Evolutionary conservation across 2,888 invertebrate genomes (phyloP), one percentile per base, ranked within the genome.

Genomic region (Caenorhabditis sulstoni): DNA sequence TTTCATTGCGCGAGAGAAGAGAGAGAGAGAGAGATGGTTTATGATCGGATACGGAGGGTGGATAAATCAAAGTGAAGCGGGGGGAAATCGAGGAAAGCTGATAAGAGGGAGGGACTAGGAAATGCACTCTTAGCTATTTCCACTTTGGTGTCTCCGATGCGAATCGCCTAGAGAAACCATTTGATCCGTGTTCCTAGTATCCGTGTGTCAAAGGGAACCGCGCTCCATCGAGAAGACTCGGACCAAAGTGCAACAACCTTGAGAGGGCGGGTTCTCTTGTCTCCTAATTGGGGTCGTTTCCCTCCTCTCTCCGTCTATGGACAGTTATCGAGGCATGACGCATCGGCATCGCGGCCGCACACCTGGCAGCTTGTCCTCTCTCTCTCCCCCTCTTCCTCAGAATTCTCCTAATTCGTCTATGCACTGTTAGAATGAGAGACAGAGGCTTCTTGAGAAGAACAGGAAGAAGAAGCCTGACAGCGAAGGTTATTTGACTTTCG

Each of bases 241-340:
- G 29, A 3, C 29, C 4, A 29, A 7, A 29, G 29, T 29, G 29
- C 29, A 29, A 7, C 29, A 29, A 29, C 29, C 29, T 3, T 29
- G 29, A 59, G n/a, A n/a, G n/a, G n/a, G n/a, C n/a, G n/a, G 64
- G 50, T 52, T 50, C 57, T 12, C 37, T 12, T 49, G 57, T 49
- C 52, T 23, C 37, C 14, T 59, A 41, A 12, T 53, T 35, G 14
- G 12, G 12, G 41, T 58, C 57, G 37, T 57, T 44, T 55, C 45
- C 35, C 37, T 55, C 71, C 49, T 50, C 50, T 55, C 45, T 47
- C 50, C 57, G 45, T 67, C 66, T 57, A 22, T 8, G 29, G 16
- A 35, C 61, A 58, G 53, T 45, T 59, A 44, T 18, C 58, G 50
- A 68, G 52, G 68, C 59, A 59, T 68, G 68, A 61, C 68, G 29